Evolutionary conservation across 2,113 vertebrate genomes (phyloP).

Genomic region (Xenotilapia caudafasciata): DNA sequence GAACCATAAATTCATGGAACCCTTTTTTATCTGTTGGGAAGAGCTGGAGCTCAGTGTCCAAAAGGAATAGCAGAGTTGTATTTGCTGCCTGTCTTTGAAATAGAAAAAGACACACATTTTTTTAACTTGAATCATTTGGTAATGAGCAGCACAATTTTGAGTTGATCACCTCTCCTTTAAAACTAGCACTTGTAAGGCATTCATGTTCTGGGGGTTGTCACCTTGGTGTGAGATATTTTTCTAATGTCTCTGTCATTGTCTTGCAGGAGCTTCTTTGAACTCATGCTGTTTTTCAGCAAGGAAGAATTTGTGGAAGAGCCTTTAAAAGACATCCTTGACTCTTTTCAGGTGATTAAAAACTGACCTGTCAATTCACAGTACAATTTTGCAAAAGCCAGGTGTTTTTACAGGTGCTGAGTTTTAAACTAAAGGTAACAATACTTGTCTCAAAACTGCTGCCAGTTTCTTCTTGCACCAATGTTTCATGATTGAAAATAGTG

Average conservation of each 20-base stretch:
- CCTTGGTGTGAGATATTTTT: not conserved
- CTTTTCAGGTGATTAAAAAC: conserved; percentile 81
- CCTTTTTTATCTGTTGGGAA: not conserved
- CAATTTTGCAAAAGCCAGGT: not conserved
- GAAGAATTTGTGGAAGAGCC: conserved; percentile 95
- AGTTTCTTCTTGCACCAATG: not conserved
- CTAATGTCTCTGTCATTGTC: not conserved
- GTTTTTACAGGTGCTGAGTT: not conserved
- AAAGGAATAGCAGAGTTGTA: not conserved
- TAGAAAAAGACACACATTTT: not conserved
- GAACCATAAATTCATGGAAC: not conserved
- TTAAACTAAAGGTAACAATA: not conserved
- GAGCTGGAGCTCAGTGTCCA: not conserved
- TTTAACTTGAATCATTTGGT: not conserved
- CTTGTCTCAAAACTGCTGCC: not conserved
- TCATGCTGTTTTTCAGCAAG: conserved; percentile 96
- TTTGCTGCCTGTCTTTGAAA: not conserved
- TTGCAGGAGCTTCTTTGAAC: conserved; percentile 95
- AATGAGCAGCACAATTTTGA: not conserved
- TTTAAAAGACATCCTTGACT: conserved; percentile 93
- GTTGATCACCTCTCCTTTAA: not conserved
- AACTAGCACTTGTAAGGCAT: not conserved
- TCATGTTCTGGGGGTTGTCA: not conserved
- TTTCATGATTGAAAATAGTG: not conserved
- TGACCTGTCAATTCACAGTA: not conserved